Evolutionary conservation across 2,797 vertebrate genomes (phyloP).

Genomic region (Tarsius wallacei): DNA sequence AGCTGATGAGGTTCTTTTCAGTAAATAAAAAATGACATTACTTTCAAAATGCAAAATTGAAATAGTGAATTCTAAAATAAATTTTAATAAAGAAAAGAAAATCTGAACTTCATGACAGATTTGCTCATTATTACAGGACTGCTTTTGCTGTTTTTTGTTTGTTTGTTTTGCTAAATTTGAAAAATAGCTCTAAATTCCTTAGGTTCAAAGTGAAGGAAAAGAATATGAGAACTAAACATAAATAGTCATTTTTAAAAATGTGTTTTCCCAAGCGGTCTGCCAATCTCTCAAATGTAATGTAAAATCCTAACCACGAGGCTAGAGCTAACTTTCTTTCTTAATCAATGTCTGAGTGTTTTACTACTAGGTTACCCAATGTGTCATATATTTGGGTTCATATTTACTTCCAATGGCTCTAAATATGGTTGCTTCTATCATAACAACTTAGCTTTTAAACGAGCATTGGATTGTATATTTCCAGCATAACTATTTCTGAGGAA

Average conservation of each 20-base stretch:
- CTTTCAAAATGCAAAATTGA: neutral
- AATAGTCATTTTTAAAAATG: neutral
- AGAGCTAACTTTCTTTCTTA: neutral
- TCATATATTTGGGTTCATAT: neutral
- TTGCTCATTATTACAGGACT: neutral
- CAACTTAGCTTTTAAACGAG: neutral
- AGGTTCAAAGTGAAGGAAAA: conserved; percentile 18
- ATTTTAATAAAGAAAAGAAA: neutral
- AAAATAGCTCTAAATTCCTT: neutral
- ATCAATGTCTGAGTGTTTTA: neutral
- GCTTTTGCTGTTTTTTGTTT: neutral
- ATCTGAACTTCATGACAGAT: neutral
- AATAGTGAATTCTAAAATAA: neutral
- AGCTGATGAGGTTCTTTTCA: neutral
- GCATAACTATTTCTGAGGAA: neutral
- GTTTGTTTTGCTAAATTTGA: neutral
- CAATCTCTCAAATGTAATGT: neutral
- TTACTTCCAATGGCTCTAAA: neutral
- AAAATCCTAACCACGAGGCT: neutral
- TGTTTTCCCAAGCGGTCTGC: neutral
- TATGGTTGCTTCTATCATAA: neutral
- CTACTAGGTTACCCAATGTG: neutral
- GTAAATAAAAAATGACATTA: neutral
- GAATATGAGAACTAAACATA: neutral
- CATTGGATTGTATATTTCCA: neutral